phyloP scores from a whole-genome alignment of 2,113 vertebrate genomes.

The Tichodroma muraria region DNA sequence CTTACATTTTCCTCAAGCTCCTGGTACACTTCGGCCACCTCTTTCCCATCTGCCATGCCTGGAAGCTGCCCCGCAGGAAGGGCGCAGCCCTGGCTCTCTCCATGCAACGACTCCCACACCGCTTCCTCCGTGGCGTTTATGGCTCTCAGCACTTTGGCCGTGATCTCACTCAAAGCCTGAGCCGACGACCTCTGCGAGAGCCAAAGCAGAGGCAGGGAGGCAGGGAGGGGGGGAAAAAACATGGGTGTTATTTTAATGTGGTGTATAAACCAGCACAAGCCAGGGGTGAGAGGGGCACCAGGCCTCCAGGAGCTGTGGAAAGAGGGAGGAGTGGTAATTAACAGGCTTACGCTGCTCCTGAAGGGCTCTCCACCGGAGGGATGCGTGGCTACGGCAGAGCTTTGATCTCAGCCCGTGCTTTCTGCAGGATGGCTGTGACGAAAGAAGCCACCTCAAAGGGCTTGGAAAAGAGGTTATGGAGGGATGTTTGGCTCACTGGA shows the following conservation, averaged over 20 bases:
- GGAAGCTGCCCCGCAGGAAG: neutral
- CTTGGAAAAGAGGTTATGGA: neutral
- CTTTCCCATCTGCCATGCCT: neutral
- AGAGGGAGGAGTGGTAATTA: neutral
- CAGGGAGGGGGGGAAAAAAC: neutral
- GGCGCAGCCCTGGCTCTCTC: neutral
- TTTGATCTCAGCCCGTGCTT: slow-evolving; percentile 39
- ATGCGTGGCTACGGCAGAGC: neutral
- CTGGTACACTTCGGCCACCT: slow-evolving; percentile 63
- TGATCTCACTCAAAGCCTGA: slow-evolving; percentile 84
- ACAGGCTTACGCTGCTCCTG: neutral
- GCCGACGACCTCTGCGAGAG: slow-evolving; percentile 77
- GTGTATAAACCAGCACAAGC: neutral
- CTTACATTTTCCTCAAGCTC: slow-evolving; percentile 84
- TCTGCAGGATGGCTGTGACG: neutral
- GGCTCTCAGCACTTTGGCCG: slow-evolving; percentile 79
- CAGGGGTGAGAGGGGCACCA: neutral
- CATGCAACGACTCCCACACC: slow-evolving; percentile 63
- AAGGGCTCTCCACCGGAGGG: slow-evolving; percentile 12
- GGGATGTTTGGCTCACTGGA: neutral
- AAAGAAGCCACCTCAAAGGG: neutral
- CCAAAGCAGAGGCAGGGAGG: slow-evolving; percentile 30
- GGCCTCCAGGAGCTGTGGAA: neutral
- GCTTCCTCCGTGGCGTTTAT: slow-evolving; percentile 80
- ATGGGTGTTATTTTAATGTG: slow-evolving; percentile 13